Base-by-base conservation (phyloP, 1,140 invertebrate species). In the Diorhabda sublineata region DNA sequence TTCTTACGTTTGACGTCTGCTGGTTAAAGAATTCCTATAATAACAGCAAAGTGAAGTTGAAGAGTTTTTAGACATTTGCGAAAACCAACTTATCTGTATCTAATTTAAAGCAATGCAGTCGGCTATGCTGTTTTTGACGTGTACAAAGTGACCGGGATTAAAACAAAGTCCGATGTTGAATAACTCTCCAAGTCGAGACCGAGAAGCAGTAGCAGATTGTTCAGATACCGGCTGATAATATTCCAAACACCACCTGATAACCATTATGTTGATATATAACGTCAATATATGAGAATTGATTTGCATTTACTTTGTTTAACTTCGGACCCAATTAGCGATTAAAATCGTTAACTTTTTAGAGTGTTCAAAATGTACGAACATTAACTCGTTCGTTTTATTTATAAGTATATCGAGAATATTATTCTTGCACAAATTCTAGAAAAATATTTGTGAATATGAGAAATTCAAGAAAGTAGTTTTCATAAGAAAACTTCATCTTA, bases 101-200 rank as follows among this genome's bases (percentile, higher is more conserved):
- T 68, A 68, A 68, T 68, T 68, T 68, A 62, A 62, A 62, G 67
- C 59, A 68, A 68, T 68, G 67, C 47, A 44, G 67, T 68, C 56
- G 41, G 59, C 67, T 68, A 68, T 68, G 67, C 67, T n/a, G 67
- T 68, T 68, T 68, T 68, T 68, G 67, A 68, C 67, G 67, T 68
- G 61, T 61, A 68, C 59, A 68, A 68, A 68, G 67, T 68, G 67
- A 62, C 62, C 67, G 59, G 60, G 59, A 57, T 52, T 60, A 4
- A 42, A 66, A 66, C 57, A 66, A 44, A 64, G 63, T 57, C n/a
- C 42, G 43, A 11, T 62, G 59, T 41, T 62, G 67, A 68, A 68
- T 68, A 63, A 45, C 60, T 63, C 7, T 5, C 58, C n/a, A 60
- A 60, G 66, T 47, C 60, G n/a, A 45, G 58, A 60, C 67, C 67